Base-by-base conservation (phyloP, 2,888 invertebrate species). In the Polydrusus tereticollis region DNA sequence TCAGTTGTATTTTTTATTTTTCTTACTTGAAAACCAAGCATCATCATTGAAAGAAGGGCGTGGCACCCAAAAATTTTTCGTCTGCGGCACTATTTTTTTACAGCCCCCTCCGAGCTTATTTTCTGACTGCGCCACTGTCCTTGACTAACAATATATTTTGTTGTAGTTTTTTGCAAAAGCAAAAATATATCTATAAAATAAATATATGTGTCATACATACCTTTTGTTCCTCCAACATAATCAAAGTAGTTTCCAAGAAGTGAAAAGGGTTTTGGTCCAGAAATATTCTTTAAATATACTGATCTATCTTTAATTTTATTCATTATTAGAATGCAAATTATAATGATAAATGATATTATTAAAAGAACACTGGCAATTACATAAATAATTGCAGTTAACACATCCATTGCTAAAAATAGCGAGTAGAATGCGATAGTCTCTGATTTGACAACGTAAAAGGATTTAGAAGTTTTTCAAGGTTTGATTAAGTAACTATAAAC, bases 261-360 rank as follows among this genome's bases (percentile, higher is more conserved):
- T 0, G 75, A 73, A 2, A 66, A 12, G 0, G 41, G 41, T 2
- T 14, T 26, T 16, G 60, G 60, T 12, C 75, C 72, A n/a, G 75
- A 74, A 16, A 72, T 70, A 52, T 70, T 26, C 0, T 66, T 71
- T 1, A 60, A 16, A 43, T 60, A 60, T 0, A 71, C 58, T 75
- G 75, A 76, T 33, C 62, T 82, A 0, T 87, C 84, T 81, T 90
- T 55, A 16, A 29, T 10, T 29, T 14, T 55, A 16, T 29, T 8
- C 18, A 8, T 33, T 26, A 1, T 29, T 8, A 29, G 0, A 41
- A 16, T 16, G n/a, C n/a, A 4, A 16, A 41, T 1, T 41, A 41
- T 6, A 5, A 26, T 7, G 7, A 26, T 5, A 26, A 26, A 26
- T 26, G 7, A 26, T 5, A 26, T 5, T 26, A 26, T 26, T 16